phyloP scores from a whole-genome alignment of 1,140 invertebrate species.

The Calephelis nemesis region DNA sequence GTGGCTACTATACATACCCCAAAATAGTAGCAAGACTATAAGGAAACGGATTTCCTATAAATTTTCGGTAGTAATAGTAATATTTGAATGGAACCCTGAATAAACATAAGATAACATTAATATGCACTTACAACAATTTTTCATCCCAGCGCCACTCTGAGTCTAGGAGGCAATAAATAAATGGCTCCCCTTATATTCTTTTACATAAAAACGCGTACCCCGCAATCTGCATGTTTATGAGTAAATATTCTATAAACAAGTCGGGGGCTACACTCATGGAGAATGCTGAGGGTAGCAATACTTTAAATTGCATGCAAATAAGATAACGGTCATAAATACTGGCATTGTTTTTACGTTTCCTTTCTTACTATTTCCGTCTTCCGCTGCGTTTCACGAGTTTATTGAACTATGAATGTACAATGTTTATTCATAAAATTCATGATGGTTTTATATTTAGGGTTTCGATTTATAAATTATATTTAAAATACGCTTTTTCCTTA shows the following conservation, averaged over 20 bases:
- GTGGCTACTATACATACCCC: no score
- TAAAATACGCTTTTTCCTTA: no score
- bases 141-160: constrained; percentile 53
- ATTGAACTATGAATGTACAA: constrained; percentile 41
- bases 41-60: no score
- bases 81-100: no score
- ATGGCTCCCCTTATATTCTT: constrained; percentile 65
- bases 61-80: no score
- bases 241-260: constrained; percentile 78
- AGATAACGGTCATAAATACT: constrained; percentile 73
- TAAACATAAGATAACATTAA: constrained; percentile 28
- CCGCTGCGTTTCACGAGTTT: constrained; percentile 45
- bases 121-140: constrained; percentile 52
- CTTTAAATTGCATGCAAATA: constrained; percentile 76
- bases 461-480: no score
- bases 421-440: constrained; percentile 5
- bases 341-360: constrained; percentile 55
- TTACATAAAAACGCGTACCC: constrained; percentile 74
- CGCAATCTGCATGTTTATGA: constrained; percentile 79
- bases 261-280: constrained; percentile 53
- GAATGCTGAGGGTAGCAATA: constrained; percentile 62
- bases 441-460: background rate
- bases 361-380: constrained; percentile 33
- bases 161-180: constrained; percentile 77
- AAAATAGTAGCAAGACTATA: no score